Evolutionary conservation across 1,140 invertebrate genomes (phyloP).

Genomic region (Rhyacophila brunnea): DNA sequence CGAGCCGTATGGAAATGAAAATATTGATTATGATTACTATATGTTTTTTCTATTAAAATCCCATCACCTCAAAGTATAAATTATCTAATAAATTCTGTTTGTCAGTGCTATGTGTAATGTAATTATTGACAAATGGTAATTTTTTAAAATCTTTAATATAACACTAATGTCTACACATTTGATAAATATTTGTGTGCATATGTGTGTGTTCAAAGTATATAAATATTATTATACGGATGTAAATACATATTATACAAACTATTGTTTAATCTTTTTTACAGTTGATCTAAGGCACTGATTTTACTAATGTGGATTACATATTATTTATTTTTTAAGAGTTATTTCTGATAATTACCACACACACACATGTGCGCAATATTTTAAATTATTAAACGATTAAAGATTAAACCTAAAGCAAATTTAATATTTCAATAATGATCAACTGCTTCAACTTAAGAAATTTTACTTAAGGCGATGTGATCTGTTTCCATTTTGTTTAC

Average conservation of each 20-base stretch:
- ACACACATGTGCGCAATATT: slow-evolving; percentile 5
- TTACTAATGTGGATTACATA: slow-evolving; percentile 29
- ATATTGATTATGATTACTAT: no score
- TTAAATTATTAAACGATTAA: no score
- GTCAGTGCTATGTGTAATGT: no score
- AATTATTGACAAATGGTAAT: background rate
- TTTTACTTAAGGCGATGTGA: slow-evolving; percentile 7
- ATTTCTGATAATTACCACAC: slow-evolving; percentile 10
- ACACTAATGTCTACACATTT: slow-evolving; percentile 4
- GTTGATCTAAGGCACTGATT: slow-evolving; percentile 28
- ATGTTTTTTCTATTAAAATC: no score
- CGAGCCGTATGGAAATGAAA: background rate
- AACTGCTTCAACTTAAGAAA: no score
- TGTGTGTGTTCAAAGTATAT: slow-evolving; percentile 3
- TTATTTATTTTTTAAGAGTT: slow-evolving; percentile 33
- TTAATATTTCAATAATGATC: no score
- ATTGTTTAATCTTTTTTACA: slow-evolving; percentile 22
- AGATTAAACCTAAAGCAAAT: no score
- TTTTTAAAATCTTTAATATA: slow-evolving; percentile 1
- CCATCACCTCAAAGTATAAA: no score
- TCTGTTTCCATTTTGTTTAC: slow-evolving; percentile 3
- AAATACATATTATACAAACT: no score
- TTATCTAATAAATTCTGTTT: no score
- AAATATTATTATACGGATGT: no score
- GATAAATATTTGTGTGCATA: background rate